Percentiles rank a stretch among this genome's conserved stretches.
Evolutionary conservation across 2,888 invertebrate genomes (phyloP).

Genomic region (Dryomyza anilis): DNA sequence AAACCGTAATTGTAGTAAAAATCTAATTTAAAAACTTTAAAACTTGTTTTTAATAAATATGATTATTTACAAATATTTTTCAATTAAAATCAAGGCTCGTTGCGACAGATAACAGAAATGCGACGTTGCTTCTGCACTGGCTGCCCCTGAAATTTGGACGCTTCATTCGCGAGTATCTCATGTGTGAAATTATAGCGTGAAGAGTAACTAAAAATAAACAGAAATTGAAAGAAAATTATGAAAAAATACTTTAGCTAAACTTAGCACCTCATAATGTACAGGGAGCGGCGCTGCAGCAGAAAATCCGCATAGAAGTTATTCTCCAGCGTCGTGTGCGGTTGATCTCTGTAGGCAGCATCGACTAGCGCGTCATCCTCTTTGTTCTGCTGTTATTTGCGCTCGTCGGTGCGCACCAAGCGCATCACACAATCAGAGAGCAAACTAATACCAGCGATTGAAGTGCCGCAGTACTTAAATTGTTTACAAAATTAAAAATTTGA

Average conservation of each 20-base stretch:
- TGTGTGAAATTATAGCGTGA: slow-evolving; percentile 91
- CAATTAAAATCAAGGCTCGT: slow-evolving; percentile 70
- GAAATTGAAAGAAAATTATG: neutral
- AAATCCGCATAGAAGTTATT: slow-evolving; percentile 73
- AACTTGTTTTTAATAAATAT: too few relatives aligned
- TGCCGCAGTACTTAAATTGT: slow-evolving; percentile 89
- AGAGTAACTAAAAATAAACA: slow-evolving; percentile 65
- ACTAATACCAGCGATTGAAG: slow-evolving; percentile 88
- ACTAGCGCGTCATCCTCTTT: neutral
- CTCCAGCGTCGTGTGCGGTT: slow-evolving; percentile 51
- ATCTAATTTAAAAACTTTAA: too few relatives aligned
- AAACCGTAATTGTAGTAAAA: too few relatives aligned
- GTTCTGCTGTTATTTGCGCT: slow-evolving; percentile 58
- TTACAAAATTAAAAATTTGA: neutral
- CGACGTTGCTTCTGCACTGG: slow-evolving; percentile 69
- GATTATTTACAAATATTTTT: too few relatives aligned
- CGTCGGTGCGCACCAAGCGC: slow-evolving; percentile 74
- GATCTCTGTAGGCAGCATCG: slow-evolving; percentile 47
- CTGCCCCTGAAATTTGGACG: slow-evolving; percentile 69
- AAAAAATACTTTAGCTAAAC: too few relatives aligned
- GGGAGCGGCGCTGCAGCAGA: slow-evolving; percentile 75
- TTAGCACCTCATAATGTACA: slow-evolving; percentile 93
- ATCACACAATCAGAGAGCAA: slow-evolving; percentile 87
- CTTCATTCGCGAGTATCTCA: slow-evolving; percentile 76
- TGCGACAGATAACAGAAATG: slow-evolving; percentile 82